These are phyloP conservation scores for Phoenicopterus ruber DNA, from an alignment of 2,113 vertebrate genomes.

Conservation along the genomic window DNA sequence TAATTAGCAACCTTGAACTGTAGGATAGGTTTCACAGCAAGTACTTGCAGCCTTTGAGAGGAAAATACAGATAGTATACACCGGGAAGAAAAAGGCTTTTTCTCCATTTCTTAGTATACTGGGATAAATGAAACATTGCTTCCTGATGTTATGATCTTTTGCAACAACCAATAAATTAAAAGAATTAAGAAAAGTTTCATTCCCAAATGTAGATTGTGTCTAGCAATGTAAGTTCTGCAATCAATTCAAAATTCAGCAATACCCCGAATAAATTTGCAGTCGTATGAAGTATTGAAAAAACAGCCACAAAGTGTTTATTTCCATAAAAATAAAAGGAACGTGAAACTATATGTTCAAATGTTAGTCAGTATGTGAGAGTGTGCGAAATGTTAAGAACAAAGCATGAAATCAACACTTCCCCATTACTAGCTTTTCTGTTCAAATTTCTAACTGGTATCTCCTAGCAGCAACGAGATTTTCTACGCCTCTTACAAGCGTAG, in stretches of 20 bases:
- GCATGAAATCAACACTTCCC: background rate
- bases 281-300: background rate
- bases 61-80: background rate
- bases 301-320: background rate
- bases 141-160: background rate
- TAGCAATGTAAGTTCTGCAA: background rate
- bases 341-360: background rate
- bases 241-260: background rate
- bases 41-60: background rate
- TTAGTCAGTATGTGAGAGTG: background rate
- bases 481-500: background rate
- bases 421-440: background rate
- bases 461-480: background rate
- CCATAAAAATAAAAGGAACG: background rate
- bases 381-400: background rate
- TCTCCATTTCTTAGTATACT: background rate
- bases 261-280: background rate
- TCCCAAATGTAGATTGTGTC: background rate
- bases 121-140: background rate
- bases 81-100: fast-evolving
- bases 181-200: background rate
- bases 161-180: background rate
- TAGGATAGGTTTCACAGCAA: background rate
- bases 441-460: background rate
- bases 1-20: background rate